A percentile compares a stretch with the other conserved stretches of the same genome.
phyloP scores from a whole-genome alignment of 2,797 vertebrate genomes.

The Tinamus major region DNA sequence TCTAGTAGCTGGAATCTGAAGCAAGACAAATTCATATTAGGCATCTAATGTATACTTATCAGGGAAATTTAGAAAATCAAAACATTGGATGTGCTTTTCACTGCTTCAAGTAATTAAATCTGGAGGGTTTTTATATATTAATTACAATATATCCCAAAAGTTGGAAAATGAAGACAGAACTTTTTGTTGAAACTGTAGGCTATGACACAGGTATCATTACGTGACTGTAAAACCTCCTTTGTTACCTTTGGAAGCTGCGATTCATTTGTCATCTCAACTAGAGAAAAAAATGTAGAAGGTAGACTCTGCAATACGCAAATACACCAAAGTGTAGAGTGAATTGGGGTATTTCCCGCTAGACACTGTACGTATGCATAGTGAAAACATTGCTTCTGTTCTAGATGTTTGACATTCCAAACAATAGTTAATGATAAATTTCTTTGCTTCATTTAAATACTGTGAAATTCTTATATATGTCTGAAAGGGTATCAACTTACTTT shows the following conservation, averaged over 20 bases:
- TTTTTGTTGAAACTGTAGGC: not conserved
- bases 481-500: not conserved
- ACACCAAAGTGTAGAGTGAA: not conserved
- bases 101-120: not conserved
- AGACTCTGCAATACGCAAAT: no score
- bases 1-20: not conserved
- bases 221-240: not conserved
- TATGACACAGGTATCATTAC: not conserved
- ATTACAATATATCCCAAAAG: not conserved
- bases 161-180: not conserved
- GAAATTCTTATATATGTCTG: not conserved
- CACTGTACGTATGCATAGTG: not conserved
- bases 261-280: not conserved
- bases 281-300: not conserved
- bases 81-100: not conserved
- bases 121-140: not conserved
- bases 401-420: not conserved
- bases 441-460: not conserved
- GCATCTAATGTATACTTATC: not conserved
- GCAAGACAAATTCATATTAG: not conserved
- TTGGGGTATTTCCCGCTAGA: not conserved
- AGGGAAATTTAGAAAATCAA: not conserved
- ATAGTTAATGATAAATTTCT: not conserved
- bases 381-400: not conserved
- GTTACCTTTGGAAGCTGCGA: not conserved